Evolutionary conservation across 1,140 invertebrate species (phyloP), one percentile per base, ranked within the genome.

Genomic region (Drosophila pseudoobscura): DNA sequence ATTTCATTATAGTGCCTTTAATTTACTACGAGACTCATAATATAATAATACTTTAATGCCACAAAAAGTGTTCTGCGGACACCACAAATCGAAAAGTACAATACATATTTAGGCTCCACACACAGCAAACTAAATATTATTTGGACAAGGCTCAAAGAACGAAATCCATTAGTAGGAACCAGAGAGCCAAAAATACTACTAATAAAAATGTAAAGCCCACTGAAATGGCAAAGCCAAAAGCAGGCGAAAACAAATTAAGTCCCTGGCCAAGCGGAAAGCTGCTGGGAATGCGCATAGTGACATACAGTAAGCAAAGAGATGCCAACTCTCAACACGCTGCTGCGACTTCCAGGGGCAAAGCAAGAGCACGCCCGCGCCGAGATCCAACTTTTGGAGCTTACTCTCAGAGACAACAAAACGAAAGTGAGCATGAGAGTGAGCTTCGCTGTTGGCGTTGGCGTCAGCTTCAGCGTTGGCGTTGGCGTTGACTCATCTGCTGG

Each of bases 351-450:
- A 53, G 41, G 45, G 31, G 22, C 64, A 54, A 29, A 84, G 60
- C 53, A 49, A 49, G 51, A 51, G 29, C 35, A 51, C 57, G 71
- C 76, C 72, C 73, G 49, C 78, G 61, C 70, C 61, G 44, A 61
- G 45, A 71, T 54, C 35, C 56, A 61, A 74, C 55, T 51, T 43
- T 69, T 50, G 39, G 43, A 44, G 43, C 22, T 45, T 51, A 44
- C 11, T 31, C 35, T 50, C 45, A 45, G 64, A 65, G 71, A 45
- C 43, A 60, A 56, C 46, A 50, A 63, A 77, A 59, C 82, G 66
- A 85, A 85, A 85, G 73, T 87, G 69, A 85, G 83, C 58, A 57
- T 51, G 35, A 69, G 49, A 60, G 73, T 22, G 26, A 35, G 13
- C 20, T 53, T 24, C 47, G 49, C 45, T 46, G 53, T 13, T 11